These are phyloP conservation scores for Naso thynnoides DNA, from an alignment of 2,797 vertebrate genomes.

Conservation along the genomic window DNA sequence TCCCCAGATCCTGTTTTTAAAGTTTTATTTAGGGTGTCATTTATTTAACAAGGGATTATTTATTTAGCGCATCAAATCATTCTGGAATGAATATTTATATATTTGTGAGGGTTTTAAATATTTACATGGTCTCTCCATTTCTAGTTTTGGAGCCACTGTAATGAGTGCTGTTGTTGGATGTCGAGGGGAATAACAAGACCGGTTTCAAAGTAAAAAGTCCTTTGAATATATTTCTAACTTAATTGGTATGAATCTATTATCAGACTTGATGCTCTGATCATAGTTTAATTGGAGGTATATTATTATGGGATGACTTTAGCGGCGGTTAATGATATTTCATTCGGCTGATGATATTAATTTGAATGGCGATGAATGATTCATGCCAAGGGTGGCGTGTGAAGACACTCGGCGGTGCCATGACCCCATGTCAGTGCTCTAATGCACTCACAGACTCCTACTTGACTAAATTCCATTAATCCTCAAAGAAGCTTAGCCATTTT, in stretches of 20 bases:
- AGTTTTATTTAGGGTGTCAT: constrained; percentile 90
- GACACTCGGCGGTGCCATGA: constrained; percentile 72
- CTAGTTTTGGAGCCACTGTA: constrained; percentile 83
- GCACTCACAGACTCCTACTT: constrained; percentile 78
- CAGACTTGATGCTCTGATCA: constrained; percentile 83
- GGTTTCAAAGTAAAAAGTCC: constrained; percentile 87
- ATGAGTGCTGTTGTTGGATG: constrained; percentile 87
- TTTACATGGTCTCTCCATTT: constrained; percentile 86
- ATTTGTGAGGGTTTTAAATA: constrained; percentile 89
- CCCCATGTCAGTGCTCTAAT: constrained; percentile 75
- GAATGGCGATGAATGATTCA: constrained; percentile 81
- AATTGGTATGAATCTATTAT: constrained; percentile 87
- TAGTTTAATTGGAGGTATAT: constrained; percentile 86
- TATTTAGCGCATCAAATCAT: constrained; percentile 91
- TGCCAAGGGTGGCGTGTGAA: constrained; percentile 72
- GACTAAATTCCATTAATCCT: constrained; percentile 84
- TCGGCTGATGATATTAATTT: constrained; percentile 78
- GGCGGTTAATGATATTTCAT: constrained; percentile 72
- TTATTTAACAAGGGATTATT: constrained; percentile 92
- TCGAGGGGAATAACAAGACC: constrained; percentile 86
- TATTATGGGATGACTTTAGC: constrained; percentile 77
- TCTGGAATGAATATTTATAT: constrained; percentile 90
- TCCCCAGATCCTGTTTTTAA: constrained; percentile 88
- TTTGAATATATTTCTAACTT: constrained; percentile 87
- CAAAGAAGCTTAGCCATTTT: constrained; percentile 81